Evolutionary conservation across 2,113 vertebrate genomes (phyloP), one percentile per base, ranked within the genome.

Genomic region (Gnathonemus longibarbis): DNA sequence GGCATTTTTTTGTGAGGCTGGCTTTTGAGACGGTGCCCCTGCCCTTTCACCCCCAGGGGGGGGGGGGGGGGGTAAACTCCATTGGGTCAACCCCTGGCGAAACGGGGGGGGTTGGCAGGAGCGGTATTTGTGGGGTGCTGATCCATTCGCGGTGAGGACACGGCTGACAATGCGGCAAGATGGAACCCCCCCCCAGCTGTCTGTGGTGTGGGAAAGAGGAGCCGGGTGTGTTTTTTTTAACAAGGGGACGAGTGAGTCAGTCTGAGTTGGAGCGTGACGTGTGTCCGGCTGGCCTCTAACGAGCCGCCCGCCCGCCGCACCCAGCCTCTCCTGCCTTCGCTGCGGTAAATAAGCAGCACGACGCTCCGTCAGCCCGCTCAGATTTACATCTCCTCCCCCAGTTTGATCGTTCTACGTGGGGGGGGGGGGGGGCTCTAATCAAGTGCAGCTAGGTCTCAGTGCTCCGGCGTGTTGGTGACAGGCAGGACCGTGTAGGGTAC

Each of bases 361-460:
- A 7, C 42, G 45, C 13, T 24, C 27, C 35, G 2, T 39, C 48
- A 19, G 11, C 17, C 53, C 11, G 2, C 70, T 11, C 53, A 46
- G 53, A 62, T 88, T 88, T 77, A 80, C 74, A 8, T 45, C 27
- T 48, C 88, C 88, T 74, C 46, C 88, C 74, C 77, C 88, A 52
- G 21, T 46, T 80, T 89, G 35, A 42, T 35, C 11, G 5, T 70
- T 52, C 10, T 53, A 35, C 17, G 17, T 21, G 17, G 42, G 80
- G 80, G 5, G 66, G 70, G n/a, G n/a, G n/a, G n/a, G 46, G 19
- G 70, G 88, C 83, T 89, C 88, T 56, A 80, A 89, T 89, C 74
- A 84, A 83, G 74, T 21, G 48, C 46, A 21, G 74, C n/a, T 11
- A 8, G 53, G 15, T 17, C 48, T 49, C 74, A 21, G 9, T 74